phyloP scores from a whole-genome alignment of 2,888 invertebrate species.

The Drosophila formosana region DNA sequence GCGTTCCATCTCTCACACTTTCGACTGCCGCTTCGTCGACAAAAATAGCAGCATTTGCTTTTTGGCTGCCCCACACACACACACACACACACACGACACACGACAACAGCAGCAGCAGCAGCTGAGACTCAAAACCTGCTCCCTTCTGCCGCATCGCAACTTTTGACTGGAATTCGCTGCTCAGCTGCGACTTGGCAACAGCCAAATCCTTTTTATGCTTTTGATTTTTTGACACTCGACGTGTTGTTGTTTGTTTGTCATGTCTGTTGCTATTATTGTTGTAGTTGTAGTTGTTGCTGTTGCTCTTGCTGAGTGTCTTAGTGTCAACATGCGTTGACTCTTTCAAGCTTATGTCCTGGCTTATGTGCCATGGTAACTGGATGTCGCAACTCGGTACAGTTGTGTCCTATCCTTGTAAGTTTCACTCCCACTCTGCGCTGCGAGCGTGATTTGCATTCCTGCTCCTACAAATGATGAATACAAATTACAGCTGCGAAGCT shows the following conservation, averaged over 20 bases:
- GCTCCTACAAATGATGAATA: constrained; percentile 14
- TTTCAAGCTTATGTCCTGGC: constrained; percentile 61
- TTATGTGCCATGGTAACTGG: constrained; percentile 51
- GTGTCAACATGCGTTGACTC: constrained; percentile 79
- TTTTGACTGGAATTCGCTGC: constrained; percentile 29
- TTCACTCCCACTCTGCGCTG: constrained; percentile 8
- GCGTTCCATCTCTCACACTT: background rate
- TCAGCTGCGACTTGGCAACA: constrained; percentile 73
- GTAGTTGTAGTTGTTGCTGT: constrained; percentile 21
- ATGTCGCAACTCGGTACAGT: constrained; percentile 63
- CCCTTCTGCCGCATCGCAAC: background rate
- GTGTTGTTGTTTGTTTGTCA: constrained; percentile 62
- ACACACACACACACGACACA: constrained; percentile 18
- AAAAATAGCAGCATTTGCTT: constrained; percentile 71
- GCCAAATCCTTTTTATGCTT: constrained; percentile 80
- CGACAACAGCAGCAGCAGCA: background rate
- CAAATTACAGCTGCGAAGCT: constrained; percentile 28
- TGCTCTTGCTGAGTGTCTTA: constrained; percentile 62
- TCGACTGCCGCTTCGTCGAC: constrained; percentile 33
- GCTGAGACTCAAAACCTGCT: background rate
- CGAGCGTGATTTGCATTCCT: constrained; percentile 53
- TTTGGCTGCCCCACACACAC: constrained; percentile 50
- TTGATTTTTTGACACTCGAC: constrained; percentile 80
- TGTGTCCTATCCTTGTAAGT: constrained; percentile 45
- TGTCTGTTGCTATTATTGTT: constrained; percentile 31